These are phyloP conservation scores for Botrylloides violaceus DNA, from an alignment of 23 tunicate species.

Conservation along the genomic window DNA sequence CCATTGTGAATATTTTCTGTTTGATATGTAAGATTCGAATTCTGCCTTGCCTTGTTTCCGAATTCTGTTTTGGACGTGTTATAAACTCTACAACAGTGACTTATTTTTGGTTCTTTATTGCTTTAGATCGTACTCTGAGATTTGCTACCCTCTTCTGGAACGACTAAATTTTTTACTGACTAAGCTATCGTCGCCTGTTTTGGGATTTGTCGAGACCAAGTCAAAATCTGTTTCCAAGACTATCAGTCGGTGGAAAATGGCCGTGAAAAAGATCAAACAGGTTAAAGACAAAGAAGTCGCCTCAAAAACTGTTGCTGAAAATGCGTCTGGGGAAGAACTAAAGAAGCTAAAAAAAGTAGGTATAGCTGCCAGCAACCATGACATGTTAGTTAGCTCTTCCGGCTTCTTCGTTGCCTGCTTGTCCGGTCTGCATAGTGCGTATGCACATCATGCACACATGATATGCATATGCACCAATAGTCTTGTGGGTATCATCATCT, in stretches of 20 bases:
- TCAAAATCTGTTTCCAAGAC: conserved; percentile 3
- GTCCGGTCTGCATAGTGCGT: too few relatives aligned
- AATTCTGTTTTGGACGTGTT: neutral
- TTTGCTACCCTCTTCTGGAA: conserved; percentile 42
- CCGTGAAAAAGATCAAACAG: too few relatives aligned
- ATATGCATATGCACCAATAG: too few relatives aligned
- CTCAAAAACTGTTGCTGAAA: too few relatives aligned
- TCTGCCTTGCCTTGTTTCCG: neutral
- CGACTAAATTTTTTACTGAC: conserved; percentile 46
- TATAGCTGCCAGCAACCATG: neutral
- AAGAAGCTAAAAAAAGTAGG: neutral
- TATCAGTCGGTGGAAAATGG: conserved; percentile 26
- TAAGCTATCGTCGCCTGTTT: conserved; percentile 29
- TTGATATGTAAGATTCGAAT: neutral
- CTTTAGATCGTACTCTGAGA: conserved; percentile 44
- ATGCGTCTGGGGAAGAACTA: neutral
- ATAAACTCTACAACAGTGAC: neutral
- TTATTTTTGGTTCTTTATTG: neutral
- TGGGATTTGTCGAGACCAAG: conserved; percentile 1
- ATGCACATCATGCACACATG: too few relatives aligned
- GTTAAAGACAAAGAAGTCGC: too few relatives aligned
- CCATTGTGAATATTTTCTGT: neutral
- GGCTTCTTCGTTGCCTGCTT: too few relatives aligned
- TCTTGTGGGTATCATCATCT: too few relatives aligned
- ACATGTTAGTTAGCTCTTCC: too few relatives aligned